Evolutionary conservation across 1,140 invertebrate genomes (phyloP), one percentile per base, ranked within the genome.

Genomic region (Papilio helenus): DNA sequence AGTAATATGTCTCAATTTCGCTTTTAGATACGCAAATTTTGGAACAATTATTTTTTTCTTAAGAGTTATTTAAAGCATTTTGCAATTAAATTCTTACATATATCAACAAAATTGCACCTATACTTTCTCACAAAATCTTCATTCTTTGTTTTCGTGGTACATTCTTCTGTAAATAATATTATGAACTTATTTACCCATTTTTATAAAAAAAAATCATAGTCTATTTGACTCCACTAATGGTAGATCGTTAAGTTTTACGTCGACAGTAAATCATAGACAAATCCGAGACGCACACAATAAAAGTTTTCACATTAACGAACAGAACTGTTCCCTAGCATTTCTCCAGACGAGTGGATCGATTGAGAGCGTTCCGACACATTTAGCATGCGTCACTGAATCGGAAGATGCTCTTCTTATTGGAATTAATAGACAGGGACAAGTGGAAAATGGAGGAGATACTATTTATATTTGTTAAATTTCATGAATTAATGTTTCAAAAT

Each of bases 351-450:
- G 29, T 34, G 73, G 29, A 76, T 76, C 73, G 73, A 76, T 76
- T 76, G 73, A 76, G 18, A 34, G 51, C 73, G 49, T 44, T 76
- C 73, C 58, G 49, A 76, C 73, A 58, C 73, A 76, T 76, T 76
- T 76, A 58, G 23, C 29, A 20, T 51, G 49, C 73, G 73, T 76
- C 49, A 23, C 29, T 34, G 49, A 74, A 55, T 51, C 49, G 29
- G 73, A 55, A 76, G 26, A 26, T 20, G 51, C 12, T 55, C 23
- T 26, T 26, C 42, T 26, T 76, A 26, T 74, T 49, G 10, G 23
- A 44, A 51, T 29, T 44, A n/a, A 72, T 44, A 72, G 51, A 55
- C 51, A 68, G 12, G 23, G 12, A 68, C 5, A 34, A 65, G 20
- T 65, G 26, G 4, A 29, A 4, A n/a, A 5, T 39, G 34, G 34